Conservation (phyloP, 2,113 vertebrate species). For the Daphoenositta chrysoptera region DNA sequence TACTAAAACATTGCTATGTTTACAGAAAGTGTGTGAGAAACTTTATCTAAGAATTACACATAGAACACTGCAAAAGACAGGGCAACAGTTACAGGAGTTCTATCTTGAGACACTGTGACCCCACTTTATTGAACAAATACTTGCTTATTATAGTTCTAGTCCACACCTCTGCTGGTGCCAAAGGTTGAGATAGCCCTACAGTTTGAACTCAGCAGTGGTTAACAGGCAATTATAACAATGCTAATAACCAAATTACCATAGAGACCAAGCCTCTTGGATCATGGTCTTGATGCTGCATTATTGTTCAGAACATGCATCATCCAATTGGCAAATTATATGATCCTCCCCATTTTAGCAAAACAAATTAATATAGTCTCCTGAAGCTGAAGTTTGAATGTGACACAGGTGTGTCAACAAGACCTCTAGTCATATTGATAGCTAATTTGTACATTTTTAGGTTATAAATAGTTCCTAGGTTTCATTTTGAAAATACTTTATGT, state of each 20-base stretch:
- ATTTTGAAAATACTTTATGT: background rate
- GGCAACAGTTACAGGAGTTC: background rate
- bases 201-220: background rate
- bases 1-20: too few relatives aligned
- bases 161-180: background rate
- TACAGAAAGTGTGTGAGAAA: too few relatives aligned
- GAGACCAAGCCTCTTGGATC: background rate
- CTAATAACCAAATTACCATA: background rate
- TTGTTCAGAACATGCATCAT: background rate
- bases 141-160: background rate
- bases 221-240: background rate
- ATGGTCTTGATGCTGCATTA: fast-evolving
- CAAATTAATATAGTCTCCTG: background rate
- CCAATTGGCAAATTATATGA: background rate
- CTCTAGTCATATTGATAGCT: background rate
- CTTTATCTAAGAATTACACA: too few relatives aligned
- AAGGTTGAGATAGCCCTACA: background rate
- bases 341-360: background rate
- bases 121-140: background rate
- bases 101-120: background rate
- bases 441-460: background rate
- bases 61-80: too few relatives aligned
- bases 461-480: background rate
- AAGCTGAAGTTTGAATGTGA: background rate
- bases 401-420: background rate